Percentiles rank a stretch among this genome's conserved stretches.
phyloP scores from a whole-genome alignment of 2,888 invertebrate genomes.

The Gasteruption jaculator region DNA sequence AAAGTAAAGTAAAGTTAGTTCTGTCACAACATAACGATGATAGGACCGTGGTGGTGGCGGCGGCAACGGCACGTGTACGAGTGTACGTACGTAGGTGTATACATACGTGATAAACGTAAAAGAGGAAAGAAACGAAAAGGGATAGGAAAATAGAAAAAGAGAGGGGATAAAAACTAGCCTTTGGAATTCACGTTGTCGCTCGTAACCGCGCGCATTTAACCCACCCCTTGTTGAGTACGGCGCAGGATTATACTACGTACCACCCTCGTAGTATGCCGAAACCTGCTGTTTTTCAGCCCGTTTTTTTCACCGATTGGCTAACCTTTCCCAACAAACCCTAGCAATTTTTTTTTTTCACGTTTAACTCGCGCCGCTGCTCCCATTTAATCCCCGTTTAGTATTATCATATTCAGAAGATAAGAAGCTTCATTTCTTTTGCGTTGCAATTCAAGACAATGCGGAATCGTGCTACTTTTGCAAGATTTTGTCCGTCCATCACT shows the following conservation, averaged over 20 bases:
- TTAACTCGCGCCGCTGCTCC: no score
- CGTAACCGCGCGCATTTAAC: constrained; percentile 45
- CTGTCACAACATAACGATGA: no score
- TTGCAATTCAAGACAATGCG: no score
- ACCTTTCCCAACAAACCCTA: no score
- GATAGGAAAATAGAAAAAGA: constrained; percentile 16
- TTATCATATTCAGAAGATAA: no score
- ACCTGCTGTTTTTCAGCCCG: constrained; percentile 38
- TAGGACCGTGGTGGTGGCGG: no score
- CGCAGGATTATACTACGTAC: constrained; percentile 46
- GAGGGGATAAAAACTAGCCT: constrained; percentile 10
- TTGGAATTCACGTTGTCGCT: constrained; percentile 39
- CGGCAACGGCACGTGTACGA: constrained; percentile 12
- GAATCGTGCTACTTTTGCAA: no score
- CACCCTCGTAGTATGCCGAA: constrained; percentile 39
- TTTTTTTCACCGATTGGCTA: constrained; percentile 44
- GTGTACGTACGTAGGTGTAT: constrained; percentile 14
- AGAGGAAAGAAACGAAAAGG: constrained; percentile 9
- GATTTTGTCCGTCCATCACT: no score
- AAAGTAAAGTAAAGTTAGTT: no score
- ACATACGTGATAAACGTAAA: constrained; percentile 14
- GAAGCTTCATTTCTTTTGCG: no score
- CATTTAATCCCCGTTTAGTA: no score
- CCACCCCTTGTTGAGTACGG: constrained; percentile 35
- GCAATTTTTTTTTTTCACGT: no score